These are phyloP conservation scores for Stegana nigrithorax DNA, from an alignment of 2,888 invertebrate species.

Conservation along the genomic window DNA sequence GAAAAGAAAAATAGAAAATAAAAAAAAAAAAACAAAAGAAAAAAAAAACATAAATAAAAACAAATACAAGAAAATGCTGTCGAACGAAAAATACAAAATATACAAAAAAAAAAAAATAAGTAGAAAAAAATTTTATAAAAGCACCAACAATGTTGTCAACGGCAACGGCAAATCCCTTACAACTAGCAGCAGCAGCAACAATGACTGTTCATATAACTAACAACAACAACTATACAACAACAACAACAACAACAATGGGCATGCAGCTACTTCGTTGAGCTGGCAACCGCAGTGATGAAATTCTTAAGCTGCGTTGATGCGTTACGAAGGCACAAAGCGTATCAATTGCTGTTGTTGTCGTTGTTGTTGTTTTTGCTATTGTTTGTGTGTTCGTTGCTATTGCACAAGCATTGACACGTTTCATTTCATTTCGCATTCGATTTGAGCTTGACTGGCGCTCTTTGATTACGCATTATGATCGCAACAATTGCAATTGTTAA, in stretches of 20 bases:
- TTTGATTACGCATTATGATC: too few species aligned
- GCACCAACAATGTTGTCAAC: too few species aligned
- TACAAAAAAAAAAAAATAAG: not conserved
- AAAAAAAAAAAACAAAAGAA: not conserved
- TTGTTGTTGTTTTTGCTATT: not conserved
- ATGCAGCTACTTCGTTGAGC: not conserved
- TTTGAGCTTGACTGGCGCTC: not conserved
- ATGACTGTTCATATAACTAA: too few species aligned
- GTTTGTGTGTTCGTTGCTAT: too few species aligned
- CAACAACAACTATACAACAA: too few species aligned
- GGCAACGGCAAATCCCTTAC: too few species aligned
- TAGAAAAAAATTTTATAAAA: too few species aligned
- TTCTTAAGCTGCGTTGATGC: slow-evolving; percentile 51
- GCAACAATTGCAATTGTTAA: too few species aligned
- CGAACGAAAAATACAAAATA: slow-evolving; percentile 10
- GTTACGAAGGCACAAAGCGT: slow-evolving; percentile 45
- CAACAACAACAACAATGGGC: slow-evolving; percentile 3
- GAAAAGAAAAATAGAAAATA: slow-evolving; percentile 4
- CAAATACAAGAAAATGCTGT: slow-evolving; percentile 36
- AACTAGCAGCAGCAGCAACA: slow-evolving; percentile 7
- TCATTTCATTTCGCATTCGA: too few species aligned
- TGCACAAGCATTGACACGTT: too few species aligned
- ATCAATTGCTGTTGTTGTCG: slow-evolving; percentile 20
- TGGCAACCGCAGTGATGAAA: slow-evolving; percentile 31
- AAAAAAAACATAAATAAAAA: not conserved